Conservation (phyloP, 1,140 invertebrate genomes). For the Polyergus mexicanus region DNA sequence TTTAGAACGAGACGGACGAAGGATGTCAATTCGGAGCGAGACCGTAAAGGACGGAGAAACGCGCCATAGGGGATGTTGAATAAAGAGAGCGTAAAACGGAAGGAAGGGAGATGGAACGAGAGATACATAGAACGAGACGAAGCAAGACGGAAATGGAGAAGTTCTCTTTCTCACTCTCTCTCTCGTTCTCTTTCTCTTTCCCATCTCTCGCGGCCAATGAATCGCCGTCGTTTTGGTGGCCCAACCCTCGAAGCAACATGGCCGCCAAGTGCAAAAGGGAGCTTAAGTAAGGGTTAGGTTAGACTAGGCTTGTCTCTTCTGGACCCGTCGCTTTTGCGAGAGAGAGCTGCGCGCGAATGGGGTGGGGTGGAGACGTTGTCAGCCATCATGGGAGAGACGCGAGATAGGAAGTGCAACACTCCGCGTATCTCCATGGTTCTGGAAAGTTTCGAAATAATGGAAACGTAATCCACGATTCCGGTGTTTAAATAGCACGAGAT, state of each 20-base stretch:
- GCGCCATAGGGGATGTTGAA: slow-evolving; percentile 8
- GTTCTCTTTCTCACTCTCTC: neutral
- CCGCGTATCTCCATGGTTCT: slow-evolving; percentile 68
- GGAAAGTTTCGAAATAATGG: slow-evolving; percentile 67
- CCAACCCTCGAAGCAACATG: slow-evolving; percentile 85
- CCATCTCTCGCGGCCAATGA: slow-evolving; percentile 81
- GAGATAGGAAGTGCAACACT: slow-evolving; percentile 77
- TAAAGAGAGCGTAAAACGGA: slow-evolving; percentile 24
- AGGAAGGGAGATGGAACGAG: slow-evolving; percentile 49
- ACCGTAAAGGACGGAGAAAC: slow-evolving; percentile 23
- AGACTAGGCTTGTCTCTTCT: slow-evolving; percentile 78
- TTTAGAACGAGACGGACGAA: slow-evolving; percentile 57
- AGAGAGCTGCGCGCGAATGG: slow-evolving; percentile 14
- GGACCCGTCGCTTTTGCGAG: slow-evolving; percentile 72
- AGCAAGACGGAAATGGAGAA: slow-evolving; percentile 42
- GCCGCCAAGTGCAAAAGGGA: slow-evolving; percentile 83
- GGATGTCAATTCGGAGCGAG: neutral
- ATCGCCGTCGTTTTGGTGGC: slow-evolving; percentile 83
- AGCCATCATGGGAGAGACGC: slow-evolving; percentile 84
- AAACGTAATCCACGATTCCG: slow-evolving; percentile 52
- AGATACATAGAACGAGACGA: slow-evolving; percentile 39
- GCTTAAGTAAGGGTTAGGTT: slow-evolving; percentile 82
- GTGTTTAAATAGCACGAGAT: slow-evolving; percentile 42
- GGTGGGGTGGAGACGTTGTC: slow-evolving; percentile 78
- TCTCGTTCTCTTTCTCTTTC: slow-evolving; percentile 49